Evolutionary conservation across 2,797 vertebrate genomes (phyloP).

Genomic region (Trichosurus vulpecula): DNA sequence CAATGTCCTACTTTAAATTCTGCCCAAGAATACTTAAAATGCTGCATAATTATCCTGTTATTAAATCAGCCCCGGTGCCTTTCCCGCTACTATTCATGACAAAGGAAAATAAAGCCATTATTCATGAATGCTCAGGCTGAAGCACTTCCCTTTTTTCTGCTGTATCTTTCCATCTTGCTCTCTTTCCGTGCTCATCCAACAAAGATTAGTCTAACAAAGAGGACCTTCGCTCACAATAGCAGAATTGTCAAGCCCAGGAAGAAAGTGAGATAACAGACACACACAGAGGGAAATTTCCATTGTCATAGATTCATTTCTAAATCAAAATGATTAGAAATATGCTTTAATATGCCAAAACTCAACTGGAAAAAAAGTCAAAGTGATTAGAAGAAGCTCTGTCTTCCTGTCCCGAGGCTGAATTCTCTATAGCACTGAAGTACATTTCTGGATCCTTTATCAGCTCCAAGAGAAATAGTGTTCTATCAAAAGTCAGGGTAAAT

Average conservation of each 20-base stretch:
- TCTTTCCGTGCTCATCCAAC: too few relatives aligned
- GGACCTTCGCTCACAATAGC: neutral
- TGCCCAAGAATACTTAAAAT: neutral
- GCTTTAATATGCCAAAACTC: neutral
- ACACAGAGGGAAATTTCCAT: neutral
- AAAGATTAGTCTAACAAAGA: neutral
- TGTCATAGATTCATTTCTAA: slow-evolving; percentile 1
- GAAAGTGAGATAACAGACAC: neutral
- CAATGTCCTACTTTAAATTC: neutral
- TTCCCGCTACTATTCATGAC: neutral
- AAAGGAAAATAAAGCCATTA: slow-evolving; percentile 20
- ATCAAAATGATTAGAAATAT: neutral
- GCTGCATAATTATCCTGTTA: slow-evolving; percentile 9
- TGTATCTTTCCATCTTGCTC: neutral
- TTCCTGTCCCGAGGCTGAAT: neutral
- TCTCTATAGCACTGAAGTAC: neutral
- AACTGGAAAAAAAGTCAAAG: neutral
- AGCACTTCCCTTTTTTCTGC: neutral
- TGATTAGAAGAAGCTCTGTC: neutral
- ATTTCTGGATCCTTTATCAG: neutral
- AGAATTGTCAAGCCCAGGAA: neutral
- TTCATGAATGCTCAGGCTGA: neutral
- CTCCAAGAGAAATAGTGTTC: neutral
- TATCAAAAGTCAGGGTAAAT: neutral
- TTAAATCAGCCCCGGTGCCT: neutral